A percentile compares a stretch with the other conserved stretches of the same genome.
These are phyloP conservation scores for Platichthys flesus DNA, from an alignment of 2,113 vertebrate genomes.

Conservation along the genomic window DNA sequence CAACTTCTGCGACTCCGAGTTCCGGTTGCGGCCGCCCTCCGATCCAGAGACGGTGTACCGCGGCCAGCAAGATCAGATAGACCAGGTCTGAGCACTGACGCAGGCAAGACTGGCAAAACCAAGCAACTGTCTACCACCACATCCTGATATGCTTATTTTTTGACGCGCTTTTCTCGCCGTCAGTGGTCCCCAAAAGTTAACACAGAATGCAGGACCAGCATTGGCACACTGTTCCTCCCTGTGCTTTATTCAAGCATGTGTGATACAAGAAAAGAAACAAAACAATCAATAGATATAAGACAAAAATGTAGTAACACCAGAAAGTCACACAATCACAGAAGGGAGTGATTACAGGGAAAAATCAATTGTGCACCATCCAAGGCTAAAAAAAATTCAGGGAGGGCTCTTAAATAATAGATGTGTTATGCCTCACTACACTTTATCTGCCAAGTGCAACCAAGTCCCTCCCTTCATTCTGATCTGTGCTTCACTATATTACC, in stretches of 20 bases:
- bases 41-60: slow-evolving; percentile 95
- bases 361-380: neutral
- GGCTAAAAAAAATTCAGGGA: neutral
- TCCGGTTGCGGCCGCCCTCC: slow-evolving; percentile 93
- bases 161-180: slow-evolving; percentile 3
- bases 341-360: neutral
- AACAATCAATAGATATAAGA: neutral
- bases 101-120: slow-evolving; percentile 51
- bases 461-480: slow-evolving; percentile 8
- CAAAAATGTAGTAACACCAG: neutral
- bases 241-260: neutral
- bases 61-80: slow-evolving; percentile 98
- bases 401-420: slow-evolving; percentile 63
- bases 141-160: neutral
- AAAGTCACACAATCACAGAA: neutral
- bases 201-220: neutral
- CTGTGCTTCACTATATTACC: neutral
- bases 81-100: slow-evolving; percentile 86
- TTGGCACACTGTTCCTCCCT: neutral
- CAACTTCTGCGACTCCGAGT: slow-evolving; percentile 97
- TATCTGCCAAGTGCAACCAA: neutral
- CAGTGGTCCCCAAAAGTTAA: too few relatives aligned
- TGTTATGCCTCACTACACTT: slow-evolving; percentile 38
- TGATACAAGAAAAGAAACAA: neutral
- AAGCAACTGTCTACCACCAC: slow-evolving; percentile 18